Evolutionary conservation across 1,140 invertebrate species (phyloP).

Genomic region (Zaprionus taronus): DNA sequence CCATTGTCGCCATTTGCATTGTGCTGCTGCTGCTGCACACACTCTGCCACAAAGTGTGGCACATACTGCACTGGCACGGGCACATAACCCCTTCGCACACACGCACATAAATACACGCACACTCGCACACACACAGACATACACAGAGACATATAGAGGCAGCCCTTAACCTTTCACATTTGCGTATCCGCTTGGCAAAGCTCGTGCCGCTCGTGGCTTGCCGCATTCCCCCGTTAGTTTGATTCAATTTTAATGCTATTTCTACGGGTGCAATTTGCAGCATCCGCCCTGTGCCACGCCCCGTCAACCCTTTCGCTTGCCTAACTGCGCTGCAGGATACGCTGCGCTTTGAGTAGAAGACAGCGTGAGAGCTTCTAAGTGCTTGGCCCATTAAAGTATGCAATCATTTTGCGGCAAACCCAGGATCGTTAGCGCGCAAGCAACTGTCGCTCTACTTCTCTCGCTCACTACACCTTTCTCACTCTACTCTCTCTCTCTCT

Average conservation of each 20-base stretch:
- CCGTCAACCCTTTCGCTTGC: neutral
- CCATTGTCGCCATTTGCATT: conserved; percentile 1
- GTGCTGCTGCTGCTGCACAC: neutral
- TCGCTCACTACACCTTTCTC: neutral
- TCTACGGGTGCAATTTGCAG: conserved; percentile 71
- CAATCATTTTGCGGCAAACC: conserved; percentile 76
- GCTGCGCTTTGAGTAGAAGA: neutral
- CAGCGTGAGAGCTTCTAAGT: conserved; percentile 54
- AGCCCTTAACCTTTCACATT: conserved; percentile 76
- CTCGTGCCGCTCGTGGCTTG: neutral
- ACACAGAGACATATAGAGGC: conserved; percentile 48
- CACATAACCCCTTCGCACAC: conserved; percentile 21
- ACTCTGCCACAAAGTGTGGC: neutral
- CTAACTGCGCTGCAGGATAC: too few relatives aligned
- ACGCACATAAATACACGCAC: conserved; percentile 51
- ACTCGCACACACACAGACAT: conserved; percentile 49
- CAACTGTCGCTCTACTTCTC: neutral
- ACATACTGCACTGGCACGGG: neutral
- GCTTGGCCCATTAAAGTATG: conserved; percentile 81
- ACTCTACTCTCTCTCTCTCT: neutral
- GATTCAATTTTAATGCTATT: conserved; percentile 77
- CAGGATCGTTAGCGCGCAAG: conserved; percentile 22
- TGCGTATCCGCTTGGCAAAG: conserved; percentile 49
- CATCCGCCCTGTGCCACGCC: conserved; percentile 21
- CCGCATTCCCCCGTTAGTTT: conserved; percentile 56